Percentiles rank a stretch among this genome's conserved stretches.
These are phyloP conservation scores for Micrasema minimum DNA, from an alignment of 1,140 invertebrate species.

Conservation along the genomic window DNA sequence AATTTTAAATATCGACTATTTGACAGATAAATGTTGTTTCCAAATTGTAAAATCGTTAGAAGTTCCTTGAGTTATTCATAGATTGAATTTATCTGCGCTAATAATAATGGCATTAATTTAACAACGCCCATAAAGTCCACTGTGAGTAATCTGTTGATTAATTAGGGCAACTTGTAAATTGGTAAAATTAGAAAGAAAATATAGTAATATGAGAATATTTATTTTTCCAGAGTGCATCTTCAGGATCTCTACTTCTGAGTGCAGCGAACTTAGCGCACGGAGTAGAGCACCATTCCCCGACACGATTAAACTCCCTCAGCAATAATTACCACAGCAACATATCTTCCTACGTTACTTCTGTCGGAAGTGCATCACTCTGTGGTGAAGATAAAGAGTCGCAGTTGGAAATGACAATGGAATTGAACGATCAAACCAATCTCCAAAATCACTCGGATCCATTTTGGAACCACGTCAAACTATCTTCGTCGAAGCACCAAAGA, in stretches of 20 bases:
- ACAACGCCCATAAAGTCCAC: too few species aligned
- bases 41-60: too few species aligned
- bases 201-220: too few species aligned
- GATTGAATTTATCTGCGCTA: too few species aligned
- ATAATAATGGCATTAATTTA: too few species aligned
- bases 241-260: slow-evolving; percentile 79
- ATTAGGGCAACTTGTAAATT: too few species aligned
- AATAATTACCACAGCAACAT: slow-evolving; percentile 55
- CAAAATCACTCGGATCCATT: slow-evolving; percentile 57
- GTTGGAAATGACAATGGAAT: slow-evolving; percentile 3
- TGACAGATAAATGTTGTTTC: too few species aligned
- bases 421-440: slow-evolving; percentile 23
- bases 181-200: too few species aligned
- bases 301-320: slow-evolving; percentile 55
- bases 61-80: too few species aligned
- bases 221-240: slow-evolving; percentile 77
- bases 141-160: too few species aligned
- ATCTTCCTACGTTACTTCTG: slow-evolving; percentile 50
- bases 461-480: slow-evolving; percentile 64
- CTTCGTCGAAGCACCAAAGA: slow-evolving; percentile 61
- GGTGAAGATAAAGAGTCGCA: slow-evolving; percentile 15
- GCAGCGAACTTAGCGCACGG: slow-evolving; percentile 80
- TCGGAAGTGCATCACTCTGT: slow-evolving; percentile 5
- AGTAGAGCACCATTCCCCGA: slow-evolving; percentile 61
- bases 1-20: too few species aligned